Evolutionary conservation across 2,888 invertebrate species (phyloP).

Genomic region (Drosophila melanosoma): DNA sequence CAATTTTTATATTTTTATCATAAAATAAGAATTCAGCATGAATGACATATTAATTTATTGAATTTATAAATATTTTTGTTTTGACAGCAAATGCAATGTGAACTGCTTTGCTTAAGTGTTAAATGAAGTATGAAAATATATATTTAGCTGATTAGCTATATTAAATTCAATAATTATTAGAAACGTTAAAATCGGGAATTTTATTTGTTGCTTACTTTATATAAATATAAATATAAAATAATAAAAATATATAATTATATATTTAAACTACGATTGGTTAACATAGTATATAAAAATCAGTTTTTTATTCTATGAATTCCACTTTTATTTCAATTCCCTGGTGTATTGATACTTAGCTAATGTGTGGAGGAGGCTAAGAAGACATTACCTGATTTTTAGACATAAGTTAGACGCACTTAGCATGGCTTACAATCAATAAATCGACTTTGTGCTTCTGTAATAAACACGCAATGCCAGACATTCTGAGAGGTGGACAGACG

Average conservation of each 20-base stretch:
- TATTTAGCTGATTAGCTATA: not conserved
- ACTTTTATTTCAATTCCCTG: not conserved
- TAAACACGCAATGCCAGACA: constrained; percentile 16
- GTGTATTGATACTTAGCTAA: not conserved
- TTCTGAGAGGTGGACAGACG: not conserved
- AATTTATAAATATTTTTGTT: not conserved
- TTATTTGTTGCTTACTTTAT: too few relatives aligned
- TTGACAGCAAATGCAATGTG: constrained; percentile 20
- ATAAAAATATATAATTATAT: too few relatives aligned
- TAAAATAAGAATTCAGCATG: not conserved
- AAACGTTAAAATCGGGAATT: too few relatives aligned
- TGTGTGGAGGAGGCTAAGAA: not conserved
- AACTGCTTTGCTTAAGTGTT: not conserved
- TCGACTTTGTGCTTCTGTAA: constrained; percentile 41
- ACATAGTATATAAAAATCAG: not conserved
- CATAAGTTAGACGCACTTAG: constrained; percentile 32
- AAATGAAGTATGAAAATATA: not conserved
- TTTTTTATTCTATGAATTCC: not conserved
- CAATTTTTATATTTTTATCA: not conserved
- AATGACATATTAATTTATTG: not conserved
- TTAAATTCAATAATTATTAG: not conserved
- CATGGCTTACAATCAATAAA: constrained; percentile 51
- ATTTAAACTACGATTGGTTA: too few relatives aligned
- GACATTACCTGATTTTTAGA: constrained; percentile 11
- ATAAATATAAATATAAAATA: too few relatives aligned